phyloP scores from a whole-genome alignment of 1,140 invertebrate genomes.

The Scaptomyza pallida region DNA sequence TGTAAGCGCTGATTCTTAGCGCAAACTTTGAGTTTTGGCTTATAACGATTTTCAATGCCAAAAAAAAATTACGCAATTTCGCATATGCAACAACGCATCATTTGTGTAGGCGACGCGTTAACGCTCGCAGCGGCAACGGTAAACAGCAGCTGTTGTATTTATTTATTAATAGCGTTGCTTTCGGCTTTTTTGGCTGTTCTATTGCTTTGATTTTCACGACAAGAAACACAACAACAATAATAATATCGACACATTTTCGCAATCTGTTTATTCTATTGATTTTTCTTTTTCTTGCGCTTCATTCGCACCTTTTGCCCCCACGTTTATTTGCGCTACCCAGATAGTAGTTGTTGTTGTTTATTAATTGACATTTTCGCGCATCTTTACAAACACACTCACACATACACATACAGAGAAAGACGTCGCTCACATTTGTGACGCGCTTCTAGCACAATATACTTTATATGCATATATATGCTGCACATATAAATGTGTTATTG shows the following conservation, averaged over 20 bases:
- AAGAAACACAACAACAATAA: conserved; percentile 28
- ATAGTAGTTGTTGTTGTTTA: conserved; percentile 46
- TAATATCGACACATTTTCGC: conserved; percentile 67
- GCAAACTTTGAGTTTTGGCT: conserved; percentile 37
- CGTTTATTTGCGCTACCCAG: conserved; percentile 47
- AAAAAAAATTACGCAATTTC: conserved; percentile 70
- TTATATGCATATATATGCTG: conserved; percentile 11
- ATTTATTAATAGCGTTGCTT: conserved; percentile 65
- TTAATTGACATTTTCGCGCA: conserved; percentile 76
- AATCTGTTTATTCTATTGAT: conserved; percentile 65
- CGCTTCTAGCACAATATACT: not conserved
- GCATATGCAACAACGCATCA: conserved; percentile 69
- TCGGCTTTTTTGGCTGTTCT: conserved; percentile 35
- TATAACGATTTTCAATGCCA: conserved; percentile 25
- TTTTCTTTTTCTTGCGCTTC: conserved; percentile 80
- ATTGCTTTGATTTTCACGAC: conserved; percentile 45
- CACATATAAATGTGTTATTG: conserved; percentile 1
- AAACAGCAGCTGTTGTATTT: conserved; percentile 27
- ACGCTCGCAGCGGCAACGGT: conserved; percentile 18
- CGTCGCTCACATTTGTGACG: conserved; percentile 22
- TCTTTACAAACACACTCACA: conserved; percentile 38
- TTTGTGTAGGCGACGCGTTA: conserved; percentile 45
- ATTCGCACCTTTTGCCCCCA: conserved; percentile 72
- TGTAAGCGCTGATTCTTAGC: conserved; percentile 58
- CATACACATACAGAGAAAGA: not conserved